A percentile compares a stretch with the other conserved stretches of the same genome.
Conservation (phyloP, 2,888 invertebrate species). For the Tetragonula carbonaria region DNA sequence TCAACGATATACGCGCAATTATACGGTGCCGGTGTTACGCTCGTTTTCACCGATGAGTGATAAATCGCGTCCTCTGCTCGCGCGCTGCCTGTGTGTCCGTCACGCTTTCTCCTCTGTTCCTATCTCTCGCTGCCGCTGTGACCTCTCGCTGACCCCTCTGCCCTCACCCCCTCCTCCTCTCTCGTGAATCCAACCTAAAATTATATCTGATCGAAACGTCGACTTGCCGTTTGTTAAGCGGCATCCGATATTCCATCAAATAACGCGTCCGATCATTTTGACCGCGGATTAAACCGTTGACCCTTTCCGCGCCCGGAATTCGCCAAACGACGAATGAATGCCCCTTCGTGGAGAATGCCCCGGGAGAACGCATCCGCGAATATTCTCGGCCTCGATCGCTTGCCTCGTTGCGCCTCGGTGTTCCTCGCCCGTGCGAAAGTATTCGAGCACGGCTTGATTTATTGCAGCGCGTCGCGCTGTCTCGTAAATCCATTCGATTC, state of each 20-base stretch:
- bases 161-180: not conserved
- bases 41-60: slow-evolving; percentile 70
- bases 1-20: slow-evolving; percentile 64
- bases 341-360: not conserved
- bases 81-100: slow-evolving; percentile 11
- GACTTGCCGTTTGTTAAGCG: slow-evolving; percentile 63
- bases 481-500: too few relatives aligned
- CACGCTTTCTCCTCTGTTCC: not conserved
- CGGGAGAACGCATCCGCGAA: too few relatives aligned
- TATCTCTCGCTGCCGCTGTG: too few relatives aligned
- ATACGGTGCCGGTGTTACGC: slow-evolving; percentile 62
- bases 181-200: slow-evolving; percentile 47
- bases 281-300: slow-evolving; percentile 26
- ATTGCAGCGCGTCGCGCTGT: too few relatives aligned
- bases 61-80: slow-evolving; percentile 59
- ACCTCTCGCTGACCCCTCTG: too few relatives aligned
- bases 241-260: slow-evolving; percentile 43
- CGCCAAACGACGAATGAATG: not conserved
- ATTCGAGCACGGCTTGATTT: too few relatives aligned
- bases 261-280: not conserved
- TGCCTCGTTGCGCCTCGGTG: too few relatives aligned
- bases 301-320: slow-evolving; percentile 9
- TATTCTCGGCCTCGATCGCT: too few relatives aligned
- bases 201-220: slow-evolving; percentile 59
- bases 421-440: too few relatives aligned